phyloP scores from a whole-genome alignment of 2,113 vertebrate species.

The Ascaphus truei region DNA sequence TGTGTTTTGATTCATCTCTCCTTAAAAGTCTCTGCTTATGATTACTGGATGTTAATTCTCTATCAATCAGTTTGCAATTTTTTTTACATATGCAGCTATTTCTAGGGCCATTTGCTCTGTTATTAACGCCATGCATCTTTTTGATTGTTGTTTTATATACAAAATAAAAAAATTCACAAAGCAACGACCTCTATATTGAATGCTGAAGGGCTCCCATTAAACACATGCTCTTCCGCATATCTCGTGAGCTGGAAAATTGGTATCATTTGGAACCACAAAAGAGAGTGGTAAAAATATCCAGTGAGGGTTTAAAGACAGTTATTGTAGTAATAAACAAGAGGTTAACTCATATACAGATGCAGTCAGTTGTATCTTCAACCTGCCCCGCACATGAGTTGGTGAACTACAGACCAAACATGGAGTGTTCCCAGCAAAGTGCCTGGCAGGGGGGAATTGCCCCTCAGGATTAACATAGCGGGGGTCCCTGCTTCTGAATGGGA shows the following conservation, averaged over 20 bases:
- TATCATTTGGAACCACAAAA: too few relatives aligned
- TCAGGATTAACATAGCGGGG: too few relatives aligned
- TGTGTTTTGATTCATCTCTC: constrained; percentile 8
- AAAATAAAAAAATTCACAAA: background rate
- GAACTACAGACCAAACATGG: too few relatives aligned
- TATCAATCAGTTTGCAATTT: constrained; percentile 62
- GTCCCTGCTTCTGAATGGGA: too few relatives aligned
- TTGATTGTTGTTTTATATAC: background rate
- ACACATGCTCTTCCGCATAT: background rate
- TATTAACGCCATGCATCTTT: background rate
- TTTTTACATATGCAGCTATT: constrained; percentile 73
- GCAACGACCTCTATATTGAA: background rate
- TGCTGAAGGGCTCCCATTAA: background rate
- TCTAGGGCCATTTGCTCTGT: constrained; percentile 50
- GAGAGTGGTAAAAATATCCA: too few relatives aligned
- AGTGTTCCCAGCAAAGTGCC: too few relatives aligned
- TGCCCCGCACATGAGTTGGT: too few relatives aligned
- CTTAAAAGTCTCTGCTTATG: constrained; percentile 52
- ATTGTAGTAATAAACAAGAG: too few relatives aligned
- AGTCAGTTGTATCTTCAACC: too few relatives aligned
- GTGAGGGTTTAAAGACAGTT: too few relatives aligned
- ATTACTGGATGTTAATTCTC: constrained; percentile 64
- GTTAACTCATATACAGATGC: too few relatives aligned
- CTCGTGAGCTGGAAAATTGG: background rate
- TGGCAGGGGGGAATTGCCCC: too few relatives aligned